A percentile compares a stretch with the other conserved stretches of the same genome.
phyloP scores from a whole-genome alignment of 1,140 invertebrate genomes.

The Philopotamus ludificatus region DNA sequence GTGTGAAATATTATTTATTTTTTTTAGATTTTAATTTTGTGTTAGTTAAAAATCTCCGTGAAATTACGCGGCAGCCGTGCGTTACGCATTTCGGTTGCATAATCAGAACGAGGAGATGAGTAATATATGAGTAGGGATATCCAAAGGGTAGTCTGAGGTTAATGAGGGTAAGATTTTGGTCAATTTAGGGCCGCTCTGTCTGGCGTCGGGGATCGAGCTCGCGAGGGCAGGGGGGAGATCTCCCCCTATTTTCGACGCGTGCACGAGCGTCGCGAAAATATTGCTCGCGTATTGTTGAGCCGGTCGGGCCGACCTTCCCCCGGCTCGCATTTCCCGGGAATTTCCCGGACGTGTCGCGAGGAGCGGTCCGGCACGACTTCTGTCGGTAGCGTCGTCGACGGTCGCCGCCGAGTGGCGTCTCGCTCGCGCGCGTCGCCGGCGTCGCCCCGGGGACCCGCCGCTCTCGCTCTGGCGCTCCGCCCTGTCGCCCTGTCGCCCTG shows the following conservation, averaged over 20 bases:
- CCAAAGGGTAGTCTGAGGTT: slow-evolving; percentile 17
- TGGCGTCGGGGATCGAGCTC: too few relatives aligned
- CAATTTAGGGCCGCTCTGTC: slow-evolving; percentile 17
- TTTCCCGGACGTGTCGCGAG: not conserved
- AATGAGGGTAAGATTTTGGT: slow-evolving; percentile 31
- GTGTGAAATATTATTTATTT: too few relatives aligned
- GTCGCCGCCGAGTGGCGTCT: slow-evolving; percentile 19
- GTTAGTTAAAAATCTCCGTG: too few relatives aligned
- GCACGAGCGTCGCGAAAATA: not conserved
- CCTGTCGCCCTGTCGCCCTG: not conserved
- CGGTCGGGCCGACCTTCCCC: not conserved
- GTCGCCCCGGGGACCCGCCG: slow-evolving; percentile 5
- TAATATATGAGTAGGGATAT: slow-evolving; percentile 11
- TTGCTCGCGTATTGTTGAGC: too few relatives aligned
- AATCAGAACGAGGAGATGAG: not conserved
- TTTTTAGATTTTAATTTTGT: too few relatives aligned
- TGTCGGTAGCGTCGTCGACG: slow-evolving; percentile 6
- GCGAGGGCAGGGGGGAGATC: slow-evolving; percentile 5
- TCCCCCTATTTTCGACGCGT: not conserved
- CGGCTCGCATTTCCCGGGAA: not conserved
- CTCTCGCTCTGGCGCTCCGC: not conserved
- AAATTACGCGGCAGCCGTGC: too few relatives aligned
- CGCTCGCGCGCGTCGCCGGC: slow-evolving; percentile 5
- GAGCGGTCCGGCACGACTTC: not conserved
- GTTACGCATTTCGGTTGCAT: not conserved